A percentile compares a stretch with the other conserved stretches of the same genome.
Conservation (phyloP, 2,797 vertebrate genomes). For the Sebastes kiyomatsui region DNA sequence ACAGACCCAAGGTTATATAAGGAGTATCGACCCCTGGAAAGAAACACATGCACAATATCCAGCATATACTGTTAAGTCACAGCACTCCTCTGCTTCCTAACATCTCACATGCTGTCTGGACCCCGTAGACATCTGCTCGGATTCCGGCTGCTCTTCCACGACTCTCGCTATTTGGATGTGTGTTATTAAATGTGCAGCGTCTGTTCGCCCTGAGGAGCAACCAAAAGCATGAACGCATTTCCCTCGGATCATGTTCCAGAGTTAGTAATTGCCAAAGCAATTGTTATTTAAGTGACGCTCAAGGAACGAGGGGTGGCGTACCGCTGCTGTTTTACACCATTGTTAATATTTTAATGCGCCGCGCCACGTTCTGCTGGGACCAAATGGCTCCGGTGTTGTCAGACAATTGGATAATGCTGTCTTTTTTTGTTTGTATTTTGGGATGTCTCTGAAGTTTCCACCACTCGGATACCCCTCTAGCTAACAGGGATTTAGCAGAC, state of each 20-base stretch:
- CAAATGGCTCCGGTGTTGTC: not conserved
- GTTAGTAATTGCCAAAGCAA: conserved; percentile 52
- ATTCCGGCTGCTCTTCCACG: conserved; percentile 1
- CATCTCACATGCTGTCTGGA: not conserved
- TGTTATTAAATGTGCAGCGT: conserved; percentile 33
- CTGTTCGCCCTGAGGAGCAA: conserved; percentile 16
- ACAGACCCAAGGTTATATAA: not conserved
- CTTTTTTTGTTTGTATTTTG: not conserved
- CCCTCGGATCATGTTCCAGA: conserved; percentile 45
- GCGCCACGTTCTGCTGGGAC: not conserved
- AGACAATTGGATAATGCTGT: not conserved
- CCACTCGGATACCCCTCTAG: not conserved
- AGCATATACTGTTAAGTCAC: not conserved
- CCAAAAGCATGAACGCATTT: conserved; percentile 34
- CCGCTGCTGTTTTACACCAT: not conserved
- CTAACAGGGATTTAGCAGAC: not conserved
- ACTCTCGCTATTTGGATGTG: not conserved
- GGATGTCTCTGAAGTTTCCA: not conserved
- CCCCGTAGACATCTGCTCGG: not conserved
- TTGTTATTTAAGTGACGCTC: conserved; percentile 52
- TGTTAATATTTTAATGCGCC: conserved; percentile 44
- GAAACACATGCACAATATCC: not conserved
- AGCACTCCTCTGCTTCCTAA: not conserved
- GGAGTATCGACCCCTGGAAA: not conserved
- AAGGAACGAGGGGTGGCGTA: not conserved